Evolutionary conservation across 2,797 vertebrate genomes (phyloP).

Genomic region (Acipenser oxyrinchus): DNA sequence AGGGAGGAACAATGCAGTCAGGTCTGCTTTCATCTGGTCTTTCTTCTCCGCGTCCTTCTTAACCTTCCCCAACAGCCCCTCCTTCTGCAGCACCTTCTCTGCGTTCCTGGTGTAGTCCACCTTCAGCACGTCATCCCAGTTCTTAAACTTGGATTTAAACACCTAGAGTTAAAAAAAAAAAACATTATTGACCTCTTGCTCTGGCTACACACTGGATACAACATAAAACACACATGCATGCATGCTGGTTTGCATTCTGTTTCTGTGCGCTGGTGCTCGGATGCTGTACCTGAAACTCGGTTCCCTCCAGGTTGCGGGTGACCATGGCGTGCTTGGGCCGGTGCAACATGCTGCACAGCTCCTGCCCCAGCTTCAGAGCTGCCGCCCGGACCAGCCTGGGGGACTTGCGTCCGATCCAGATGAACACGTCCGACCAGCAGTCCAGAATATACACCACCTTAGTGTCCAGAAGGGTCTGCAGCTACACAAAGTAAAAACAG

Average conservation of each 20-base stretch:
- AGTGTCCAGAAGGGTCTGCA: slow-evolving; percentile 91
- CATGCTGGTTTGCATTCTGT: not conserved
- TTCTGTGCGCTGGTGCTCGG: not conserved
- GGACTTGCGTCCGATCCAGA: slow-evolving; percentile 95
- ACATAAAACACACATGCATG: not conserved
- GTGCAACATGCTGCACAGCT: slow-evolving; percentile 91
- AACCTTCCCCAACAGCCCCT: slow-evolving; percentile 77
- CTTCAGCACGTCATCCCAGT: slow-evolving; percentile 91
- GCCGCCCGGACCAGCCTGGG: slow-evolving; percentile 87
- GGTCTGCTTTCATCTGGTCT: slow-evolving; percentile 93
- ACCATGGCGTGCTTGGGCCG: slow-evolving; percentile 85
- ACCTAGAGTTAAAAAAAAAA: slow-evolving; percentile 50
- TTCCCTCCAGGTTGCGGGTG: slow-evolving; percentile 89
- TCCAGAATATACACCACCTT: slow-evolving; percentile 93
- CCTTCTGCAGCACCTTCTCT: slow-evolving; percentile 69
- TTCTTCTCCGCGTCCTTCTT: slow-evolving; percentile 84
- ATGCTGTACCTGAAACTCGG: slow-evolving; percentile 77
- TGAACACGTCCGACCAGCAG: slow-evolving; percentile 95
- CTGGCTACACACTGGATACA: not conserved
- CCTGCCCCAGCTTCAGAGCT: slow-evolving; percentile 90
- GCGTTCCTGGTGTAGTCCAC: slow-evolving; percentile 94
- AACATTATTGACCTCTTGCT: too few species aligned
- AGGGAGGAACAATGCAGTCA: slow-evolving; percentile 89
- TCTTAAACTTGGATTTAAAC: slow-evolving; percentile 96
- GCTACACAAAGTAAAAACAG: slow-evolving; percentile 36